Percentiles rank a stretch among this genome's conserved stretches.
phyloP scores from a whole-genome alignment of 2,888 invertebrate species.

The Drosophila infuscata region DNA sequence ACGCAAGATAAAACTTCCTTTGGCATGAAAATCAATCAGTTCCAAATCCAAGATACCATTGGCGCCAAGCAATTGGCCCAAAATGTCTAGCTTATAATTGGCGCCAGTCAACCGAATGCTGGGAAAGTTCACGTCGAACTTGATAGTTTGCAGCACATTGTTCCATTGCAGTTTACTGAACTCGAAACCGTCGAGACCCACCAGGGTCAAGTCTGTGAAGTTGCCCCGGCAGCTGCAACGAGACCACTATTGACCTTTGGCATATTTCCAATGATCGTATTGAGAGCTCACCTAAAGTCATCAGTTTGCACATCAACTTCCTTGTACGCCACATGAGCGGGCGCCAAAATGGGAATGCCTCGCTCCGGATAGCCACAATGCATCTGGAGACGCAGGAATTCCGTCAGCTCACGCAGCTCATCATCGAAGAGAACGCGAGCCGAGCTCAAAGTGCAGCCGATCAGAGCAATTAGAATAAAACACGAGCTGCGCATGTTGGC shows the following conservation, averaged over 20 bases:
- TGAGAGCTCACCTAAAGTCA: conserved; percentile 59
- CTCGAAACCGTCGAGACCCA: conserved; percentile 78
- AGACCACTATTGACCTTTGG: background rate
- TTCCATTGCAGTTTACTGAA: conserved; percentile 70
- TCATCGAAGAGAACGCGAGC: conserved; percentile 72
- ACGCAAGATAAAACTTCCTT: conserved; percentile 74
- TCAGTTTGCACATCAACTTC: conserved; percentile 43
- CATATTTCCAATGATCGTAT: background rate
- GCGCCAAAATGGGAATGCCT: conserved; percentile 79
- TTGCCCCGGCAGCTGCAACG: conserved; percentile 66
- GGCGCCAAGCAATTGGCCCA: conserved; percentile 48
- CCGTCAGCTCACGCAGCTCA: conserved; percentile 76
- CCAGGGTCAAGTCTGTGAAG: conserved; percentile 67
- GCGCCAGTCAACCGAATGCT: conserved; percentile 57
- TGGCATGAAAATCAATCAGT: conserved; percentile 63
- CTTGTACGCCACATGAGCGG: conserved; percentile 62
- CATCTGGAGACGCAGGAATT: conserved; percentile 81
- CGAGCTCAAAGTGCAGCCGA: conserved; percentile 51
- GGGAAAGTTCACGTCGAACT: conserved; percentile 77
- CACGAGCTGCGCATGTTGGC: conserved; percentile 51
- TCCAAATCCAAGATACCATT: conserved; percentile 67
- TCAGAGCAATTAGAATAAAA: conserved; percentile 35
- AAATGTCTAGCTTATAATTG: conserved; percentile 71
- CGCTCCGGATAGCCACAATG: conserved; percentile 77
- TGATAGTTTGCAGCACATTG: conserved; percentile 68